phyloP scores from a whole-genome alignment of 1,140 invertebrate species.

The Drosophila jambulina region DNA sequence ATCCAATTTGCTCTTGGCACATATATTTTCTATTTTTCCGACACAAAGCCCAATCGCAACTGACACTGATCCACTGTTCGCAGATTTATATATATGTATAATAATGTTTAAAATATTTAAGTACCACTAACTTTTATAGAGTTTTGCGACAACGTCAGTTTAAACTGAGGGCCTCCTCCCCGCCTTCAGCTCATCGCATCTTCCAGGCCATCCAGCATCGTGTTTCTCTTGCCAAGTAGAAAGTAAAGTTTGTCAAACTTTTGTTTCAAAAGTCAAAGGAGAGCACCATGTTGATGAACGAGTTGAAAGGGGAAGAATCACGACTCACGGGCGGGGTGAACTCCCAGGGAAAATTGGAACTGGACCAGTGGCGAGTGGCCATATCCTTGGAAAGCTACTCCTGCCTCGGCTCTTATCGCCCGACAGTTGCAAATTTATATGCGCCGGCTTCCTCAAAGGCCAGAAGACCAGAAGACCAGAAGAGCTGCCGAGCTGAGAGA shows the following conservation, averaged over 20 bases:
- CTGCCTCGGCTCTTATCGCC: constrained; percentile 37
- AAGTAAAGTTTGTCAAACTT: constrained; percentile 79
- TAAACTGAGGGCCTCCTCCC: constrained; percentile 5
- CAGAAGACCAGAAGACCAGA: constrained; percentile 8
- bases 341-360: constrained; percentile 1
- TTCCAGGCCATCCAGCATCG: neutral
- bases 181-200: neutral
- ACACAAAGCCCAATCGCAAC: constrained; percentile 24
- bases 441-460: constrained; percentile 43
- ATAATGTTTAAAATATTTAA: constrained; percentile 63
- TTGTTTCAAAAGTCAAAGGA: constrained; percentile 80
- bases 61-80: constrained; percentile 40
- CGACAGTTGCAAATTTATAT: constrained; percentile 62
- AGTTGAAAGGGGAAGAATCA: constrained; percentile 55
- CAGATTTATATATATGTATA: constrained; percentile 38
- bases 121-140: constrained; percentile 53
- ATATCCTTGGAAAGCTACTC: constrained; percentile 1
- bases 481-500: constrained; percentile 25
- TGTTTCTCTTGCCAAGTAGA: constrained; percentile 40
- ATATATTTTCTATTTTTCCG: constrained; percentile 8
- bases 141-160: constrained; percentile 33
- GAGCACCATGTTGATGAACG: constrained; percentile 75
- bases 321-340: neutral
- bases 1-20: neutral
- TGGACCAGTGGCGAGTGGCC: constrained; percentile 31